A percentile compares a stretch with the other conserved stretches of the same genome.
Evolutionary conservation across 2,113 vertebrate genomes (phyloP).

Genomic region (Xenotilapia leptura): DNA sequence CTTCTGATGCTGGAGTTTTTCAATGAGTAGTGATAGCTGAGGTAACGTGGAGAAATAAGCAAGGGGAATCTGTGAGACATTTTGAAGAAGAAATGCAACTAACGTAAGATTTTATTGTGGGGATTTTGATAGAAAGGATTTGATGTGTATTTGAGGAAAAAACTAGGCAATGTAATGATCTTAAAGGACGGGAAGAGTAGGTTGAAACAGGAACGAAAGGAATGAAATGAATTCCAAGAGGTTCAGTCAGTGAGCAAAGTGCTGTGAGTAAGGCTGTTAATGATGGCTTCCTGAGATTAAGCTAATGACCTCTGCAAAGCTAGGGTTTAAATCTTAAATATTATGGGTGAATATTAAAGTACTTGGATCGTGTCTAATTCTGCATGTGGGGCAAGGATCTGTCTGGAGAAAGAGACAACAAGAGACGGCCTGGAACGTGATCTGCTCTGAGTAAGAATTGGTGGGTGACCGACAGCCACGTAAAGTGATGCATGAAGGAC

Average conservation of each 20-base stretch:
- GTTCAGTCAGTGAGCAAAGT: background rate
- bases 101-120: background rate
- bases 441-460: background rate
- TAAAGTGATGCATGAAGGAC: background rate
- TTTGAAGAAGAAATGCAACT: background rate
- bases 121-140: background rate
- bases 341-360: background rate
- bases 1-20: background rate
- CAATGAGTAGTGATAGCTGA: background rate
- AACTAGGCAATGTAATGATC: background rate
- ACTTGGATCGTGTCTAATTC: background rate
- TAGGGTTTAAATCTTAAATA: background rate
- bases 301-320: background rate
- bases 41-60: background rate
- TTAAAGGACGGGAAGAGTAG: background rate
- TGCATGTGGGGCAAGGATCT: background rate
- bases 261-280: background rate
- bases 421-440: accelerated
- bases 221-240: background rate
- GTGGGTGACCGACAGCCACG: background rate
- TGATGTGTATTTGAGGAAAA: background rate
- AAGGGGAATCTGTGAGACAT: background rate
- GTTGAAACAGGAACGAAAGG: background rate
- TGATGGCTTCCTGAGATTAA: background rate
- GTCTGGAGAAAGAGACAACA: background rate